These are phyloP conservation scores for Leucophenga maculata DNA, from an alignment of 2,888 invertebrate genomes.

Conservation along the genomic window DNA sequence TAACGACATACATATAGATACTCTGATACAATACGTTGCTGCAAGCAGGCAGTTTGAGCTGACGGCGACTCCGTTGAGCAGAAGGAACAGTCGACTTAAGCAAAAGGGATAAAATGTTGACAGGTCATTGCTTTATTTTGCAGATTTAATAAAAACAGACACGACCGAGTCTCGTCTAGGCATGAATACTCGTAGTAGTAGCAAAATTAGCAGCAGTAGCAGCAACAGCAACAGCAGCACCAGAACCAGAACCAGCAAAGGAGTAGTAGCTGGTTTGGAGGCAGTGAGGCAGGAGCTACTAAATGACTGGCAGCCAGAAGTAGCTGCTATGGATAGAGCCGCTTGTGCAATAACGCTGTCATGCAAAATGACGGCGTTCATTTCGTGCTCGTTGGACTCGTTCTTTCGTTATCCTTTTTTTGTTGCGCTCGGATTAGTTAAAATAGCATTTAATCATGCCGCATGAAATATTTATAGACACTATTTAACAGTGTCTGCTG, in stretches of 20 bases:
- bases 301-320: too few species aligned
- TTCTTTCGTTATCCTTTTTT: not conserved
- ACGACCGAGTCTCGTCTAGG: conserved; percentile 12
- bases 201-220: not conserved
- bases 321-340: too few species aligned
- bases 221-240: not conserved
- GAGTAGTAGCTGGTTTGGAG: too few species aligned
- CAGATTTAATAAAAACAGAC: conserved; percentile 45
- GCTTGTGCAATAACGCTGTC: too few species aligned
- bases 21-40: conserved; percentile 22
- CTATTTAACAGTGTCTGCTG: not conserved
- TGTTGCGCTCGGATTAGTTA: not conserved
- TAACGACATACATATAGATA: not conserved
- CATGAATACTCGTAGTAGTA: not conserved
- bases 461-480: conserved; percentile 6
- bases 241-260: too few species aligned
- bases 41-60: not conserved
- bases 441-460: conserved; percentile 2
- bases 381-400: not conserved
- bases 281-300: too few species aligned
- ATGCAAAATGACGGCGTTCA: not conserved
- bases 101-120: conserved; percentile 36
- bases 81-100: not conserved
- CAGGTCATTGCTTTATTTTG: conserved; percentile 43
- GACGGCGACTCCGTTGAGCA: not conserved